These are phyloP conservation scores for Chiloscyllium plagiosum DNA, from an alignment of 2,113 vertebrate species.

Conservation along the genomic window DNA sequence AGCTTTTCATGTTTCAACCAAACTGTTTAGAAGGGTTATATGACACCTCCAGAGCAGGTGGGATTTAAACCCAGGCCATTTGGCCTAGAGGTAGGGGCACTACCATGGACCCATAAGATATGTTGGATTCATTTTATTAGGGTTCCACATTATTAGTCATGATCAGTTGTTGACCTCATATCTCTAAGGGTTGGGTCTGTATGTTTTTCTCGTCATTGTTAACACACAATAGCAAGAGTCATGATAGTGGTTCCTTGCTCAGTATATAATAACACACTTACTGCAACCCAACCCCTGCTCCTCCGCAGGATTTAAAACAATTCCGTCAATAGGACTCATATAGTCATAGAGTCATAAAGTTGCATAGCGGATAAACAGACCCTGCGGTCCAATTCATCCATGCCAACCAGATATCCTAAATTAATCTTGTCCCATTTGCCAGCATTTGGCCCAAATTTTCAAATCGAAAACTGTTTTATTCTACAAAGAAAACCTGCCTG, in stretches of 20 bases:
- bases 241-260: background rate
- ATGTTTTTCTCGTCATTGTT: background rate
- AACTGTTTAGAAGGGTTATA: too few relatives aligned
- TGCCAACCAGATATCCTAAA: too few relatives aligned
- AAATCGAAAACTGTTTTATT: background rate
- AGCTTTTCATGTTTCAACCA: background rate
- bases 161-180: background rate
- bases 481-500: background rate
- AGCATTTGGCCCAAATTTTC: too few relatives aligned
- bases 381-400: too few relatives aligned
- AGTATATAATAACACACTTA: background rate
- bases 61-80: too few relatives aligned
- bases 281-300: background rate
- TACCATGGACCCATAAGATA: background rate
- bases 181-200: background rate
- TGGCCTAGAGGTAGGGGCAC: too few relatives aligned
- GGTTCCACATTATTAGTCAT: background rate
- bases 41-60: too few relatives aligned
- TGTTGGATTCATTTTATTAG: background rate
- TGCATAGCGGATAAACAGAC: too few relatives aligned
- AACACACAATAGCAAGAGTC: background rate
- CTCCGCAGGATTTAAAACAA: background rate
- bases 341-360: too few relatives aligned
- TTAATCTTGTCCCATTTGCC: too few relatives aligned
- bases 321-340: background rate